phyloP scores from a whole-genome alignment of 2,113 vertebrate genomes.

The Ramphastos sulfuratus region DNA sequence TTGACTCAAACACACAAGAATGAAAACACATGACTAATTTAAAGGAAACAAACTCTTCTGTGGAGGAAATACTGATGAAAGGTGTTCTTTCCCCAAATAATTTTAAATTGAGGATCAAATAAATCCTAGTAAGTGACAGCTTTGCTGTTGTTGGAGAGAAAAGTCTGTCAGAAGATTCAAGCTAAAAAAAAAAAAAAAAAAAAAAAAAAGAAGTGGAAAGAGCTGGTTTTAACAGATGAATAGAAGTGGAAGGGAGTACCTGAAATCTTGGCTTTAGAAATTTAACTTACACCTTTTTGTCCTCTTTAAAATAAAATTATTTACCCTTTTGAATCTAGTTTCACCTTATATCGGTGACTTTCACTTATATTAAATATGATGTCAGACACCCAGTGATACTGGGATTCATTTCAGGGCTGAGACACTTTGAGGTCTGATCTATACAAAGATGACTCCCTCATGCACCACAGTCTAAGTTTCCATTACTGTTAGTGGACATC shows the following conservation, averaged over 20 bases:
- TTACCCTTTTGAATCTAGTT: neutral
- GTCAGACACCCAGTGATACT: neutral
- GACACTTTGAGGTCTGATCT: neutral
- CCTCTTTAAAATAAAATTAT: neutral
- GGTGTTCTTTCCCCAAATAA: neutral
- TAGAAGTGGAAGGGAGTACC: neutral
- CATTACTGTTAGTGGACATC: neutral
- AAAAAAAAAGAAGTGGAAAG: neutral
- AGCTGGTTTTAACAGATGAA: neutral
- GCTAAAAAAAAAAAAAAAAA: no score
- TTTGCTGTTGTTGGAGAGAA: neutral
- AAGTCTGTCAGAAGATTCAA: neutral
- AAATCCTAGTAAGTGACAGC: neutral
- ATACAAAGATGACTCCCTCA: neutral
- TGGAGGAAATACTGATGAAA: slow-evolving; percentile 3
- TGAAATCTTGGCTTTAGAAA: neutral
- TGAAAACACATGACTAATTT: neutral
- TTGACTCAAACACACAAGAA: neutral
- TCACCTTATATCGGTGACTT: neutral
- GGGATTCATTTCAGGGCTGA: neutral
- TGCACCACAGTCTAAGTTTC: neutral
- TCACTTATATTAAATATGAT: neutral
- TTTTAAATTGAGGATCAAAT: neutral
- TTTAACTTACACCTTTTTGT: neutral
- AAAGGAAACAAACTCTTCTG: neutral